phyloP scores from a whole-genome alignment of 2,113 vertebrate genomes.

The Muntiacus reevesi region DNA sequence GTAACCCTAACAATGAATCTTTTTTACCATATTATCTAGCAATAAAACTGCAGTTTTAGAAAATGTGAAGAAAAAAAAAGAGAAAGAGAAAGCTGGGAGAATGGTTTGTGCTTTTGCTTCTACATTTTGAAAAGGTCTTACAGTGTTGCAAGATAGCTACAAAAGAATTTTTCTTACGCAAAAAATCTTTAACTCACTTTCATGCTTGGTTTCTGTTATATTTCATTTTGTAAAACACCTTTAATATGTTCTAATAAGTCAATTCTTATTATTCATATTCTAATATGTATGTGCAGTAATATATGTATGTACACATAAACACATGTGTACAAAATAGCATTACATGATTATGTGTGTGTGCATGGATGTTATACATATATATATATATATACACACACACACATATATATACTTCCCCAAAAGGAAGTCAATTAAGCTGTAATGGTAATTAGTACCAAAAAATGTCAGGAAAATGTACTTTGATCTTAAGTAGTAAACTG shows the following conservation, averaged over 20 bases:
- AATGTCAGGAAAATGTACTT: slow-evolving; percentile 46
- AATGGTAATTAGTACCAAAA: slow-evolving; percentile 55
- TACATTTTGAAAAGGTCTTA: slow-evolving; percentile 34
- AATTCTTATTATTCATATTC: neutral
- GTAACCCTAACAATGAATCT: slow-evolving; percentile 84
- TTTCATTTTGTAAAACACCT: slow-evolving; percentile 15
- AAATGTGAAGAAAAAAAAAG: slow-evolving; percentile 54
- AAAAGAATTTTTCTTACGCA: neutral
- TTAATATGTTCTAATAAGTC: neutral
- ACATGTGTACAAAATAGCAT: neutral
- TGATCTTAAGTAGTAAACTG: slow-evolving; percentile 53
- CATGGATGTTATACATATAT: neutral
- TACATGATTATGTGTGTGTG: neutral
- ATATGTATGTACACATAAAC: neutral
- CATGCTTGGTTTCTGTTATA: neutral
- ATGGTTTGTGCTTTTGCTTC: slow-evolving; percentile 14
- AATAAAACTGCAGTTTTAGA: slow-evolving; percentile 79
- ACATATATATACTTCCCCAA: neutral
- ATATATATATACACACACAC: no score
- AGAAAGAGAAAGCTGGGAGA: neutral
- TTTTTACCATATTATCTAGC: slow-evolving; percentile 81
- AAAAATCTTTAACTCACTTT: neutral
- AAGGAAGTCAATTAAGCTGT: slow-evolving; percentile 41
- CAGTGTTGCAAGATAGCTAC: neutral
- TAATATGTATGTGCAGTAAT: neutral